Evolutionary conservation across 2,888 invertebrate genomes (phyloP).

Genomic region (Drosophila diplacantha): DNA sequence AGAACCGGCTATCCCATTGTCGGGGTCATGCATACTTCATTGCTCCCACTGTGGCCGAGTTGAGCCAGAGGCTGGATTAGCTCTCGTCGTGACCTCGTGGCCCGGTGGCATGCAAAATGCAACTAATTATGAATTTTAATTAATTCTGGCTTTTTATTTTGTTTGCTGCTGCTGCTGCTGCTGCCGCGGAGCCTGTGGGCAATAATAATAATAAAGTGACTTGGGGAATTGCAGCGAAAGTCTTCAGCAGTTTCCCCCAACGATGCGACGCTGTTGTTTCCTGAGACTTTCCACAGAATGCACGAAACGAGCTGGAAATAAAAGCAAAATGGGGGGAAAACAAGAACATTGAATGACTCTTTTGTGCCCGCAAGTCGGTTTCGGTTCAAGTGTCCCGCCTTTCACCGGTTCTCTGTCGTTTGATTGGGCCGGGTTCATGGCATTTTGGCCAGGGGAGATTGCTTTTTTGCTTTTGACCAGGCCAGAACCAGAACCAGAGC

Average conservation of each 20-base stretch:
- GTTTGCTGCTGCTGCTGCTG: slow-evolving; percentile 23
- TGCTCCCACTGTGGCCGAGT: slow-evolving; percentile 18
- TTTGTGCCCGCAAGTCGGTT: slow-evolving; percentile 17
- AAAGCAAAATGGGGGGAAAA: slow-evolving; percentile 24
- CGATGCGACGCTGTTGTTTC: slow-evolving; percentile 6
- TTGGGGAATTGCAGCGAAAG: slow-evolving; percentile 26
- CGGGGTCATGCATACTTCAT: slow-evolving; percentile 1
- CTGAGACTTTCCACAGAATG: slow-evolving; percentile 8
- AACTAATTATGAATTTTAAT: slow-evolving; percentile 67
- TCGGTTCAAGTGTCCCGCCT: slow-evolving; percentile 24
- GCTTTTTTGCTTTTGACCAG: slow-evolving; percentile 16
- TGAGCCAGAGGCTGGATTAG: slow-evolving; percentile 35
- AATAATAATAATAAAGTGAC: slow-evolving; percentile 41
- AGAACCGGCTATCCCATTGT: neutral
- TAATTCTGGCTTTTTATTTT: slow-evolving; percentile 51
- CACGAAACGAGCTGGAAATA: slow-evolving; percentile 14
- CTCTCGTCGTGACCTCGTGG: slow-evolving; percentile 47
- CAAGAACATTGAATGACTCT: slow-evolving; percentile 36
- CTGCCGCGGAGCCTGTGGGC: slow-evolving; percentile 19
- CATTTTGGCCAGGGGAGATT: slow-evolving; percentile 21
- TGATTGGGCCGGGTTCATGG: slow-evolving; percentile 29
- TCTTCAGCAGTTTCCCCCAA: slow-evolving; percentile 3
- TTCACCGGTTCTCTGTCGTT: slow-evolving; percentile 18
- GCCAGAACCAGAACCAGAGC: neutral
- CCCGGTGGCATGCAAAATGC: slow-evolving; percentile 35